Evolutionary conservation across 2,888 invertebrate genomes (phyloP).

Genomic region (Alcis repandata): DNA sequence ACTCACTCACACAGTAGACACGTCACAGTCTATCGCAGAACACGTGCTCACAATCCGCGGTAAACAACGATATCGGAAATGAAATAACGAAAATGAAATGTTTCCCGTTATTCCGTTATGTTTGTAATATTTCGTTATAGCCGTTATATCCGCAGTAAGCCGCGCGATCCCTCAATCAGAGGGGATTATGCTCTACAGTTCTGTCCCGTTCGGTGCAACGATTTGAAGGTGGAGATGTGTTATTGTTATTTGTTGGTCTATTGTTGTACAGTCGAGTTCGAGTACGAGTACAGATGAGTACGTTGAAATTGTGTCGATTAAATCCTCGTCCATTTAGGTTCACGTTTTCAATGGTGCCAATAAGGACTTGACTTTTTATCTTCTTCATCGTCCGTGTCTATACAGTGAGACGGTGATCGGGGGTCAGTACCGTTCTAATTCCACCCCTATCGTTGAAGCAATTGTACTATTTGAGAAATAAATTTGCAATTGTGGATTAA

Average conservation of each 20-base stretch:
- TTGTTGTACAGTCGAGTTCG: not conserved
- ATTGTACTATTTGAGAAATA: too few relatives aligned
- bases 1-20: not conserved
- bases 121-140: slow-evolving; percentile 37
- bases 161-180: slow-evolving; percentile 62
- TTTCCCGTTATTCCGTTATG: slow-evolving; percentile 30
- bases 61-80: slow-evolving; percentile 28
- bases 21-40: slow-evolving; percentile 11
- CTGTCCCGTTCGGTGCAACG: slow-evolving; percentile 26
- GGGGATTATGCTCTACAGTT: slow-evolving; percentile 53
- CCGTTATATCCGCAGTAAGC: slow-evolving; percentile 50
- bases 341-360: too few relatives aligned
- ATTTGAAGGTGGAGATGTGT: slow-evolving; percentile 14
- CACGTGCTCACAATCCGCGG: slow-evolving; percentile 8
- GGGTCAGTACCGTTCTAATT: too few relatives aligned
- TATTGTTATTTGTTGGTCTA: slow-evolving; percentile 21
- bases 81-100: slow-evolving; percentile 32
- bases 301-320: too few relatives aligned
- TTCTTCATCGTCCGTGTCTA: too few relatives aligned
- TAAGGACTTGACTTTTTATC: too few relatives aligned
- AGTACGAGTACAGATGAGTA: too few relatives aligned
- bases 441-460: too few relatives aligned
- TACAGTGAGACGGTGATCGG: too few relatives aligned
- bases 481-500: too few relatives aligned
- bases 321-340: too few relatives aligned